Percentiles rank a stretch among this genome's conserved stretches.
Evolutionary conservation across 2,888 invertebrate species (phyloP).

Genomic region (Mycalesis mineus): DNA sequence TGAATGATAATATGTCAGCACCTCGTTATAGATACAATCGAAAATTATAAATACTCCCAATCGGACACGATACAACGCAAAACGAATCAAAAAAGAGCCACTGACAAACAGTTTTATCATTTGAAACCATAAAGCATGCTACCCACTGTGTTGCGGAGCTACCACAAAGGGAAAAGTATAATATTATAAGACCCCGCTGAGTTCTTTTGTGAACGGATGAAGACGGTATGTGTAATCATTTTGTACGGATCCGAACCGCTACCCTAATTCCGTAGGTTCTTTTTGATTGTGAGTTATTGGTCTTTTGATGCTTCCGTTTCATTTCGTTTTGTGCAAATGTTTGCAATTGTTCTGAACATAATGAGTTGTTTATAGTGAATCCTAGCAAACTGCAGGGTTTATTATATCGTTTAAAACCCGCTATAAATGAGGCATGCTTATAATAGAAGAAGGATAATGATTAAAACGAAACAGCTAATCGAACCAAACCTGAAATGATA

Average conservation of each 20-base stretch:
- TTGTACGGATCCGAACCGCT: slow-evolving; percentile 70
- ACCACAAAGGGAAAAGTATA: slow-evolving; percentile 75
- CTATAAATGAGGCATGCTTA: no score
- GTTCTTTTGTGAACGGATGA: slow-evolving; percentile 73
- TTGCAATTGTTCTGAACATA: slow-evolving; percentile 11
- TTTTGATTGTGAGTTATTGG: slow-evolving; percentile 74
- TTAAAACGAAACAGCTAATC: no score
- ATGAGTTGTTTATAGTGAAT: background rate
- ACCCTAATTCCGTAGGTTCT: slow-evolving; percentile 71
- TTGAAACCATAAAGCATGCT: slow-evolving; percentile 76
- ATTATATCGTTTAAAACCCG: no score
- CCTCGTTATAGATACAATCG: slow-evolving; percentile 56
- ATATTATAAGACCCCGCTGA: slow-evolving; percentile 75
- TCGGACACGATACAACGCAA: slow-evolving; percentile 64
- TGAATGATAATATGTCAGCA: slow-evolving; percentile 44
- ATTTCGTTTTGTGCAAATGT: slow-evolving; percentile 33
- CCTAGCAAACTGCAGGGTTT: background rate
- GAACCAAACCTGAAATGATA: no score
- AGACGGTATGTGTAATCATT: slow-evolving; percentile 74
- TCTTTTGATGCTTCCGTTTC: slow-evolving; percentile 64
- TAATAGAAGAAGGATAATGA: no score
- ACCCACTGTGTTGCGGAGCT: slow-evolving; percentile 69
- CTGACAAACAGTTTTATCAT: slow-evolving; percentile 77
- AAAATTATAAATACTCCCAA: slow-evolving; percentile 46
- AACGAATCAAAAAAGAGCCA: slow-evolving; percentile 64